Conservation (phyloP, 2,797 vertebrate species). For the Helostoma temminkii region DNA sequence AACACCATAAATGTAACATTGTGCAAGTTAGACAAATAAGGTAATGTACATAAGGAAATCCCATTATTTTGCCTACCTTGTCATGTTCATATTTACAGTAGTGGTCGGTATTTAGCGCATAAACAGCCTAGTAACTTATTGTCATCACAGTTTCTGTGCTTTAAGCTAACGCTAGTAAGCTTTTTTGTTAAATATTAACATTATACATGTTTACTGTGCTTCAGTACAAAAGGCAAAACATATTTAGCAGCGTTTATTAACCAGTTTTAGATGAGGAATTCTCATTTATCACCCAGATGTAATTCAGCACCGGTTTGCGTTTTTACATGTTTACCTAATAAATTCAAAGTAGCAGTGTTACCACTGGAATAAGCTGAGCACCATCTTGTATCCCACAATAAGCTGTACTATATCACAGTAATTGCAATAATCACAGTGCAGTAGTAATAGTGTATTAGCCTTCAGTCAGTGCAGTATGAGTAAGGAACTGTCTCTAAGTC, state of each 20-base stretch:
- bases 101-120: constrained; percentile 49
- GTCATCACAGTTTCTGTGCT: constrained; percentile 50
- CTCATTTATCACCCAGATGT: constrained; percentile 37
- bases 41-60: constrained; percentile 48
- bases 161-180: constrained; percentile 28
- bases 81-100: constrained; percentile 48
- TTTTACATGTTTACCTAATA: constrained; percentile 35
- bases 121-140: constrained; percentile 34
- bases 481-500: constrained; percentile 87
- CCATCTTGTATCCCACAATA: constrained; percentile 38
- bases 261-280: constrained; percentile 29
- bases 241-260: constrained; percentile 17
- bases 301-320: constrained; percentile 28
- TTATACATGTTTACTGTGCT: constrained; percentile 40
- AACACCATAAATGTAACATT: constrained; percentile 32
- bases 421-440: constrained; percentile 70
- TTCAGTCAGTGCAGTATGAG: constrained; percentile 85
- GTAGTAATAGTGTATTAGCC: constrained; percentile 56
- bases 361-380: constrained; percentile 37
- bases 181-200: constrained; percentile 40
- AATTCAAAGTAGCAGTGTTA: constrained; percentile 47
- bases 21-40: constrained; percentile 48
- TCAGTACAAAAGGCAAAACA: not conserved
- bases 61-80: constrained; percentile 37
- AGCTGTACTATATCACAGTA: constrained; percentile 62